phyloP scores from a whole-genome alignment of 2,888 invertebrate genomes.

The Scaptomyza cyrtandrae region DNA sequence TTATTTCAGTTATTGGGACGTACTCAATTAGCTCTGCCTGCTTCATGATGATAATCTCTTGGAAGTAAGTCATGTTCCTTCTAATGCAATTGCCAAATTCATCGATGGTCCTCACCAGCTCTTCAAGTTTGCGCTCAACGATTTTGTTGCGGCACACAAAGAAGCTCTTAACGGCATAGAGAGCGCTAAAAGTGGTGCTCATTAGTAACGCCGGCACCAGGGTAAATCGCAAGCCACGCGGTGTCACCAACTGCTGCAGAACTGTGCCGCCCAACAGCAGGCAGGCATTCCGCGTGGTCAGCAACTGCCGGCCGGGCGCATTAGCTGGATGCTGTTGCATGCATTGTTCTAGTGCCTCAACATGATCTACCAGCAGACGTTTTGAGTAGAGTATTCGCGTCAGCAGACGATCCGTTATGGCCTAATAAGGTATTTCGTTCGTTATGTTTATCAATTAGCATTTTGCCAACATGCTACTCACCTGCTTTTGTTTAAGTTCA shows the following conservation, averaged over 20 bases:
- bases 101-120: slow-evolving; percentile 81
- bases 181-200: slow-evolving; percentile 76
- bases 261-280: slow-evolving; percentile 76
- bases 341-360: slow-evolving; percentile 83
- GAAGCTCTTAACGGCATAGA: slow-evolving; percentile 78
- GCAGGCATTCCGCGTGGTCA: slow-evolving; percentile 78
- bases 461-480: slow-evolving; percentile 51
- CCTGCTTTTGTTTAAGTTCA: slow-evolving; percentile 82
- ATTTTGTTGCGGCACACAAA: slow-evolving; percentile 82
- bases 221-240: slow-evolving; percentile 70
- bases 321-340: slow-evolving; percentile 45
- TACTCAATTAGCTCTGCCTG: slow-evolving; percentile 82
- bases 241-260: slow-evolving; percentile 79
- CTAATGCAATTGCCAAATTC: slow-evolving; percentile 83
- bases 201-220: slow-evolving; percentile 77
- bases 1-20: neutral
- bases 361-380: slow-evolving; percentile 83
- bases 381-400: slow-evolving; percentile 82
- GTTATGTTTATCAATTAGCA: slow-evolving; percentile 2
- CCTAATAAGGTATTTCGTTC: slow-evolving; percentile 49
- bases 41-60: slow-evolving; percentile 83
- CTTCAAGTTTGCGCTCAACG: slow-evolving; percentile 79
- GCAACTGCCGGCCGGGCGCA: slow-evolving; percentile 52
- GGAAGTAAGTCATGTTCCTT: slow-evolving; percentile 83
- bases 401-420: slow-evolving; percentile 73